These are phyloP conservation scores for Portevinia maculata DNA, from an alignment of 2,888 invertebrate genomes.

Conservation along the genomic window DNA sequence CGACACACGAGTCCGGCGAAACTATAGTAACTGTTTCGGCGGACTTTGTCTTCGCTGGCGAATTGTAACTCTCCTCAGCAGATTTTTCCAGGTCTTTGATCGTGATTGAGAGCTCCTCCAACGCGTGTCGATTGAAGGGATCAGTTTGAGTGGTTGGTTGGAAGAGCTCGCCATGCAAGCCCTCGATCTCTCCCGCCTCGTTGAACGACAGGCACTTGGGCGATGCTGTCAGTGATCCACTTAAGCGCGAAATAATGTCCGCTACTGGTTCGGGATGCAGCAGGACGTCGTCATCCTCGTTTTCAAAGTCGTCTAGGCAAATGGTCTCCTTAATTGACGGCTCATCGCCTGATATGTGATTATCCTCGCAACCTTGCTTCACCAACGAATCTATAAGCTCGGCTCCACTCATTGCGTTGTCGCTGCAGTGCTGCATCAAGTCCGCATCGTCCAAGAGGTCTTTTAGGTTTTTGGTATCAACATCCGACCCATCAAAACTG, in stretches of 20 bases:
- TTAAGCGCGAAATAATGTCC: slow-evolving; percentile 86
- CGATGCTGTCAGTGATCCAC: slow-evolving; percentile 84
- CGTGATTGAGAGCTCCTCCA: slow-evolving; percentile 84
- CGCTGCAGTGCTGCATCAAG: slow-evolving; percentile 80
- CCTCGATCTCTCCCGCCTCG: slow-evolving; percentile 82
- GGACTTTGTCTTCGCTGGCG: slow-evolving; percentile 54
- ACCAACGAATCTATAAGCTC: slow-evolving; percentile 86
- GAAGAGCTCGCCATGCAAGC: slow-evolving; percentile 80
- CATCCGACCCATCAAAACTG: slow-evolving; percentile 77
- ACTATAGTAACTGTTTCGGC: slow-evolving; percentile 72
- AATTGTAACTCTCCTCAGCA: slow-evolving; percentile 74
- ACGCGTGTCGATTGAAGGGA: slow-evolving; percentile 75
- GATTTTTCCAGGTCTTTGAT: slow-evolving; percentile 84
- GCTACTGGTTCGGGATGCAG: slow-evolving; percentile 83
- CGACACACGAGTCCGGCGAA: slow-evolving; percentile 79
- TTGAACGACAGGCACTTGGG: slow-evolving; percentile 82
- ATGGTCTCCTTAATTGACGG: slow-evolving; percentile 76
- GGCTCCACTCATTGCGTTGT: slow-evolving; percentile 82
- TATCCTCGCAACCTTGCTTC: slow-evolving; percentile 86
- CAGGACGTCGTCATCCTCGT: slow-evolving; percentile 84
- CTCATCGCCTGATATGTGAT: slow-evolving; percentile 82
- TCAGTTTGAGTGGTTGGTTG: slow-evolving; percentile 76
- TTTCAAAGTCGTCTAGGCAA: slow-evolving; percentile 82
- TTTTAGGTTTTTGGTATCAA: slow-evolving; percentile 81
- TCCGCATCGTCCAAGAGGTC: slow-evolving; percentile 81